phyloP scores from a whole-genome alignment of 1,140 invertebrate species.

The Brachystomella parvula region DNA sequence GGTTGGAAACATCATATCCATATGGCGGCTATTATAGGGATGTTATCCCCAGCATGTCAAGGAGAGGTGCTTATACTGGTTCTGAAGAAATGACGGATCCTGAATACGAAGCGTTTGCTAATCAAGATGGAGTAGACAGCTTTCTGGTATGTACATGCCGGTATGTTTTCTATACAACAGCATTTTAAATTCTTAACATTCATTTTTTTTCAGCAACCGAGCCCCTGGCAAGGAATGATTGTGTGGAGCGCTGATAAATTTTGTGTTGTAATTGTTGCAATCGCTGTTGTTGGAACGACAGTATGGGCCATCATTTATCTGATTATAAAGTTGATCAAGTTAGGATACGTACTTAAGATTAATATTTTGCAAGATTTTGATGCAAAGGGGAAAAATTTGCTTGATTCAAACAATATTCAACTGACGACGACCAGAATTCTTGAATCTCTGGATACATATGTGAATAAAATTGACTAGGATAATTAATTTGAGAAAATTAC shows the following conservation, averaged over 20 bases:
- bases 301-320: neutral
- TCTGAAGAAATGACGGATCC: neutral
- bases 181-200: neutral
- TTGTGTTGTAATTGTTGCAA: neutral
- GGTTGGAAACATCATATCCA: too few relatives aligned
- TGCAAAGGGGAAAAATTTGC: too few relatives aligned
- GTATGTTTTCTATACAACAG: neutral
- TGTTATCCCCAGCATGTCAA: too few relatives aligned
- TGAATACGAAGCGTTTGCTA: constrained; percentile 17
- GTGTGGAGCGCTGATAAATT: neutral
- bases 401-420: too few relatives aligned
- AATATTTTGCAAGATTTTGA: neutral
- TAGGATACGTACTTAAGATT: neutral
- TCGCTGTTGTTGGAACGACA: neutral
- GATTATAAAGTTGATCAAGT: neutral
- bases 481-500: too few relatives aligned
- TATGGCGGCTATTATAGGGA: too few relatives aligned
- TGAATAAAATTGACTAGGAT: too few relatives aligned
- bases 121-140: constrained; percentile 37
- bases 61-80: too few relatives aligned
- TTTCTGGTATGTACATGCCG: constrained; percentile 33
- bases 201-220: neutral
- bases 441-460: too few relatives aligned
- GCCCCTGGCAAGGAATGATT: neutral
- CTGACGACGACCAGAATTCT: too few relatives aligned